Percentiles rank a stretch among this genome's conserved stretches.
These are phyloP conservation scores for Pavo muticus DNA, from an alignment of 2,113 vertebrate genomes.

Conservation along the genomic window DNA sequence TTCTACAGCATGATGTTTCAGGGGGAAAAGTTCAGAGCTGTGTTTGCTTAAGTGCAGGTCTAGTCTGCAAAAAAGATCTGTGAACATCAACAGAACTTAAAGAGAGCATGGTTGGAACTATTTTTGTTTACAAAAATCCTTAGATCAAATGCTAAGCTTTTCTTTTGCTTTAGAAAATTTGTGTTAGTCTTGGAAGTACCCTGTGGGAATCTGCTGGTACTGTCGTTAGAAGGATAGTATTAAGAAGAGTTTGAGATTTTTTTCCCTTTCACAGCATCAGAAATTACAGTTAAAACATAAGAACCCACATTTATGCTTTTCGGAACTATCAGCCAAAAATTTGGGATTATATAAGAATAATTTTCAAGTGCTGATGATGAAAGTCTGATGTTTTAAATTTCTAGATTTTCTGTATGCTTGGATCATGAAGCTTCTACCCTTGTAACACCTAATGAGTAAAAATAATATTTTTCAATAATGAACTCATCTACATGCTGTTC, in stretches of 20 bases:
- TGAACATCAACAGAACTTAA: not conserved
- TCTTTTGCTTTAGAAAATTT: not conserved
- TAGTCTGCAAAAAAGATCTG: not conserved
- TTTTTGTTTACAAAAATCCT: not conserved
- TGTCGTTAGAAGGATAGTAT: not conserved
- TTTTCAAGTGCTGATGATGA: not conserved
- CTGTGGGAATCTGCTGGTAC: rapidly evolving
- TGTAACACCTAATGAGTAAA: not conserved
- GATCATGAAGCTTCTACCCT: not conserved
- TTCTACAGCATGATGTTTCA: not conserved
- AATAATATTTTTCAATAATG: not conserved
- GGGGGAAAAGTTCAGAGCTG: not conserved
- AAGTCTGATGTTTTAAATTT: not conserved
- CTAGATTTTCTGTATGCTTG: not conserved
- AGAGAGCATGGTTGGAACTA: not conserved
- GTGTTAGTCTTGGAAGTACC: not conserved
- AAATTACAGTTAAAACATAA: not conserved
- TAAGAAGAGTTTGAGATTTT: not conserved
- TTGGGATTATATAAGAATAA: not conserved
- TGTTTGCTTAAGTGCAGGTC: not conserved
- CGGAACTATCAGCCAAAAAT: not conserved
- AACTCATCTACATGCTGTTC: not conserved
- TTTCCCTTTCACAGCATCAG: not conserved
- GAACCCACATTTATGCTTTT: not conserved
- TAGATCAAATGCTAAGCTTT: not conserved